Percentiles rank a stretch among this genome's conserved stretches.
phyloP scores from a whole-genome alignment of 2,888 invertebrate genomes.

The Gibbula magus region DNA sequence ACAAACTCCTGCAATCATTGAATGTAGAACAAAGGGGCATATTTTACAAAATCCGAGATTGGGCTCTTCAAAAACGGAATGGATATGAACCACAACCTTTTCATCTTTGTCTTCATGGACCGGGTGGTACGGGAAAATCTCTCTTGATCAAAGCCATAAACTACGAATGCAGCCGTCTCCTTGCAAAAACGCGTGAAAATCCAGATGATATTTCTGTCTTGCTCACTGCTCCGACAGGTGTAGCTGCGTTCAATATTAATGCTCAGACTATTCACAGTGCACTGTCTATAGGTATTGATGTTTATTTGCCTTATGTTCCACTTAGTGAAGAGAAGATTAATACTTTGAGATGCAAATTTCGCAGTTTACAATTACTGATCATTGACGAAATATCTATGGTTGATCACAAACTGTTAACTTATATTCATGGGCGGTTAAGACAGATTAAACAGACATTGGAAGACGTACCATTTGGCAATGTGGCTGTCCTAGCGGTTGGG shows the following conservation, averaged over 20 bases:
- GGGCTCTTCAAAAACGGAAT: constrained; percentile 18
- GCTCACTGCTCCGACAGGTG: too few species aligned
- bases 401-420: background rate
- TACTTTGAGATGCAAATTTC: constrained; percentile 17
- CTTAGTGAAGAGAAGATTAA: background rate
- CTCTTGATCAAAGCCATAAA: constrained; percentile 25
- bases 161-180: constrained; percentile 22
- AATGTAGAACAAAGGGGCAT: constrained; percentile 23
- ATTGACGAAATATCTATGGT: constrained; percentile 34
- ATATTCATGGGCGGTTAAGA: constrained; percentile 21
- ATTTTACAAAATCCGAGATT: constrained; percentile 31
- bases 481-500: too few species aligned
- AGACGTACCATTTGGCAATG: too few species aligned
- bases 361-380: constrained; percentile 24
- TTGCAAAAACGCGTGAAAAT: background rate
- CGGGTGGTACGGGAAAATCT: too few species aligned
- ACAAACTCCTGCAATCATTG: constrained; percentile 1
- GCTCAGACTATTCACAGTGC: too few species aligned
- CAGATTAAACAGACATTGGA: constrained; percentile 27
- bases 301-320: background rate
- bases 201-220: constrained; percentile 22
- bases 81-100: background rate
- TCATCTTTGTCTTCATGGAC: constrained; percentile 26
- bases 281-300: background rate
- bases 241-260: too few species aligned